Base-by-base conservation (phyloP, 1,140 invertebrate species). In the Papilio machaon region DNA sequence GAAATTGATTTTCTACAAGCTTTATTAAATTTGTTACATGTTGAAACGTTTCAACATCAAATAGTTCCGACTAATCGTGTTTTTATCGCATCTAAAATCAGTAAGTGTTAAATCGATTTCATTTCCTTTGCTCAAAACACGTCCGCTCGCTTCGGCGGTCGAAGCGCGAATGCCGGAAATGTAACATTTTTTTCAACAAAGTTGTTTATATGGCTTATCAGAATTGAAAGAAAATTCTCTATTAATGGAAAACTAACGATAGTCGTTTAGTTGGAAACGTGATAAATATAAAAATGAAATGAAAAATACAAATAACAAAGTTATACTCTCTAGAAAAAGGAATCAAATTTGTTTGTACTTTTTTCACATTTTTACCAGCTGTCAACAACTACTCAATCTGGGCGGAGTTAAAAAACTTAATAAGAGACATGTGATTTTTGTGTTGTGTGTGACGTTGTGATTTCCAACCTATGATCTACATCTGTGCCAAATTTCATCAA, bases 221-320 rank as follows among this genome's bases (percentile, higher is more conserved):
- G 58, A 79, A 79, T 67, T 79, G 77, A 79, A 79, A 79, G 58
- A 64, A 79, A 79, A 79, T 79, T 67, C 52, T 79, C 38, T 64
- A 64, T 79, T 76, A 76, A 47, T 76, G 74, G 46, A 73, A 76
- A 49, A 73, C 73, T 73, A 73, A 47, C 64, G 64, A 70, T 38
- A 70, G 64, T 30, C 64, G 64, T 70, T 70, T 70, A 70, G 23
- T 35, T 70, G 64, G 64, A 70, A 70, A 70, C 6, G 30, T 30
- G 64, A 70, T 70, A 70, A 38, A 35, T 13, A 17, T 30, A 38
- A 35, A 38, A 38, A 3, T 23, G 11, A 30, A 30, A 30, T 1
- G 23, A 30, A 30, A 30, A 30, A 30, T 30, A 30, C 64, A 15
- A 70, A 70, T 38, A 38, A 11, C 11, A 38, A 67, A 67, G 64